These are phyloP conservation scores for Platycheirus rosarum DNA, from an alignment of 2,888 invertebrate genomes.

Conservation along the genomic window DNA sequence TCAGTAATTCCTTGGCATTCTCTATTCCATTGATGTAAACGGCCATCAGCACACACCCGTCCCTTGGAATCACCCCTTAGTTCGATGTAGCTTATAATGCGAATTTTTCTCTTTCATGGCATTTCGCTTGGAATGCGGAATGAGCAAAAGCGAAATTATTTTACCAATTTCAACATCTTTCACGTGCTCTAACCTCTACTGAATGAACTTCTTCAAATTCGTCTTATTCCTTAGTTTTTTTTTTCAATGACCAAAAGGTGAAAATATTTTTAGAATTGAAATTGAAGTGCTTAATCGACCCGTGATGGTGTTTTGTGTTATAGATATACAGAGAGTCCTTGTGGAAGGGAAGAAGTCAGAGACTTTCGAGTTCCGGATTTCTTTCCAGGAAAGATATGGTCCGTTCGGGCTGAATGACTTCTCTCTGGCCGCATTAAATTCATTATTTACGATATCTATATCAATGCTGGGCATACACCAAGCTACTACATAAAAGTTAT, in stretches of 20 bases:
- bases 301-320: conserved; percentile 39
- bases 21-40: conserved; percentile 57
- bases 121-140: conserved; percentile 63
- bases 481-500: conserved; percentile 37
- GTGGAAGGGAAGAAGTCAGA: neutral
- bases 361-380: conserved; percentile 21
- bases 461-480: conserved; percentile 52
- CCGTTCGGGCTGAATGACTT: conserved; percentile 29
- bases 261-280: conserved; percentile 70
- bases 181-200: conserved; percentile 3
- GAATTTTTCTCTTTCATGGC: conserved; percentile 64
- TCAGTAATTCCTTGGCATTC: conserved; percentile 30
- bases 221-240: conserved; percentile 34
- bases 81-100: conserved; percentile 70
- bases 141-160: conserved; percentile 65
- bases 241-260: conserved; percentile 63
- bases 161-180: conserved; percentile 64
- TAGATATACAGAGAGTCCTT: conserved; percentile 3
- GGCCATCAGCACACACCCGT: conserved; percentile 23
- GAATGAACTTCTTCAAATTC: conserved; percentile 41
- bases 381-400: conserved; percentile 17
- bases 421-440: conserved; percentile 54
- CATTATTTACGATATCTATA: conserved; percentile 63
- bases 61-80: neutral
- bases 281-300: conserved; percentile 68